Conservation (phyloP, 2,888 invertebrate genomes). For the Corbicula japonica region DNA sequence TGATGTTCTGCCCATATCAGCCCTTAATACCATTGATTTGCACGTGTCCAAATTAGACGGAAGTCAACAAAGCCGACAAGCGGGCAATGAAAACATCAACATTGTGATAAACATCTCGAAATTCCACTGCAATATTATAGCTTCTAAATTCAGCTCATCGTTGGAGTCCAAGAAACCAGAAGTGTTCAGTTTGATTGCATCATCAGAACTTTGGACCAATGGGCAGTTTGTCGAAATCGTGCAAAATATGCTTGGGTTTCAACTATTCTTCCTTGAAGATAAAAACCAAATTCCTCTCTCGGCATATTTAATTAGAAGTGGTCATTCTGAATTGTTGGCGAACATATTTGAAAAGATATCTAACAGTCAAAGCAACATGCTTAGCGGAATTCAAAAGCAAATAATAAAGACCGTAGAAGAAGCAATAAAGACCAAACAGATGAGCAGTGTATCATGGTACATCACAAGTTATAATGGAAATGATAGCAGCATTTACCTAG, state of each 20-base stretch:
- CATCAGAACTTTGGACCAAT: conserved; percentile 41
- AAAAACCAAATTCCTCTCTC: conserved; percentile 2
- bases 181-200: conserved; percentile 18
- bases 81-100: conserved; percentile 1
- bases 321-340: not conserved
- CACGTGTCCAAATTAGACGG: not conserved
- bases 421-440: conserved; percentile 20
- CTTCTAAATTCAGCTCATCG: conserved; percentile 10
- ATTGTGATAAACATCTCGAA: conserved; percentile 1
- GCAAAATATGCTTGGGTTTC: conserved; percentile 21
- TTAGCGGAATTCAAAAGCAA: not conserved
- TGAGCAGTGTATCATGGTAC: conserved; percentile 3
- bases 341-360: not conserved
- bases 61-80: not conserved
- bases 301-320: conserved; percentile 16
- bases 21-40: conserved; percentile 7
- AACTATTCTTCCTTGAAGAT: conserved; percentile 41
- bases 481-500: conserved; percentile 17
- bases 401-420: conserved; percentile 18
- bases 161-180: conserved; percentile 12
- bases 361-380: conserved; percentile 1
- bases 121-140: conserved; percentile 16
- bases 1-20: conserved; percentile 17
- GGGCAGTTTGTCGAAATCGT: conserved; percentile 27
- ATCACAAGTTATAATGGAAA: conserved; percentile 17